A percentile compares a stretch with the other conserved stretches of the same genome.
phyloP scores from a whole-genome alignment of 2,888 invertebrate genomes.

The Trichopoda pennipes region DNA sequence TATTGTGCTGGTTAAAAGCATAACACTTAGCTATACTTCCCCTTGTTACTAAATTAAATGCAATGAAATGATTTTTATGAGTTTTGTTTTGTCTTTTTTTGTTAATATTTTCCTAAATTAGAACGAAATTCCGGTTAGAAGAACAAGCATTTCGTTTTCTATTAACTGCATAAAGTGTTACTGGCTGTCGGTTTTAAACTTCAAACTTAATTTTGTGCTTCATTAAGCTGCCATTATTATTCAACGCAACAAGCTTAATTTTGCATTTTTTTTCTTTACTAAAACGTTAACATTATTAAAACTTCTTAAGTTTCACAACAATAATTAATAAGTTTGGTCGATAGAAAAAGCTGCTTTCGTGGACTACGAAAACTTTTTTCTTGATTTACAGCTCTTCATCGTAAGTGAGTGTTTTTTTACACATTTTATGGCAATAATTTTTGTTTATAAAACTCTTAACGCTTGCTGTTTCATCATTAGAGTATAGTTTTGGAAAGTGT shows the following conservation, averaged over 20 bases:
- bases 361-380: constrained; percentile 61
- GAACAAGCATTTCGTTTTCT: constrained; percentile 13
- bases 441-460: constrained; percentile 70
- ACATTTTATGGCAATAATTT: constrained; percentile 53
- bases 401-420: constrained; percentile 2
- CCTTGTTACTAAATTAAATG: constrained; percentile 9
- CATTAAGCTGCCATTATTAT: constrained; percentile 43
- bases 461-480: constrained; percentile 27
- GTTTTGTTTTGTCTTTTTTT: constrained; percentile 19
- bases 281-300: constrained; percentile 9
- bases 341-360: neutral
- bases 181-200: constrained; percentile 1
- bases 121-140: constrained; percentile 54
- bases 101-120: constrained; percentile 42
- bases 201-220: constrained; percentile 35
- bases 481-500: no score
- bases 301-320: constrained; percentile 1
- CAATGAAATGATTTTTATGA: constrained; percentile 44
- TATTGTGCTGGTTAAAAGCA: neutral
- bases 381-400: constrained; percentile 15
- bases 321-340: neutral
- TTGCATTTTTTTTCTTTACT: neutral
- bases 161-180: neutral
- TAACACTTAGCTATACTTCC: constrained; percentile 42
- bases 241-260: constrained; percentile 41